Conservation (phyloP, 2,113 vertebrate species). For the Macheiramphus alcinus region DNA sequence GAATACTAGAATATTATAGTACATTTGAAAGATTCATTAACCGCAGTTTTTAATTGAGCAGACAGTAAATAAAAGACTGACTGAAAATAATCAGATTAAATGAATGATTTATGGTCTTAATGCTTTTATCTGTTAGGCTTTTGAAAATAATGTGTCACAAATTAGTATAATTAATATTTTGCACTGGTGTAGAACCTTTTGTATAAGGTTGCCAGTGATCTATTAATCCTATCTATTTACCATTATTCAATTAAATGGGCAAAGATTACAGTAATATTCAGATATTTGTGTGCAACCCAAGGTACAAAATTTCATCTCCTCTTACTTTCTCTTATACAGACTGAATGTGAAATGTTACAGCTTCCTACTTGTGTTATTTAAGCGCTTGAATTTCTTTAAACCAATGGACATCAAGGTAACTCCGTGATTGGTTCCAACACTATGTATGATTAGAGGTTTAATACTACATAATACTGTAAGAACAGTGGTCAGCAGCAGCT, state of each 20-base stretch:
- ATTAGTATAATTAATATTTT: conserved; percentile 10
- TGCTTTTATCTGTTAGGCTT: not conserved
- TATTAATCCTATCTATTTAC: not conserved
- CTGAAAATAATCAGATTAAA: conserved; percentile 8
- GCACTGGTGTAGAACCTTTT: not conserved
- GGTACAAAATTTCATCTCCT: not conserved
- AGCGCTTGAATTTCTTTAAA: not conserved
- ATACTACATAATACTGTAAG: not conserved
- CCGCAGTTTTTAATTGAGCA: not conserved
- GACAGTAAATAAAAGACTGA: not conserved
- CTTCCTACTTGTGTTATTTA: not conserved
- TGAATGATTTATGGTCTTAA: not conserved
- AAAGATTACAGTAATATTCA: not conserved
- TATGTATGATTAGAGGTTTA: not conserved
- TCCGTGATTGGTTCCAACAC: not conserved
- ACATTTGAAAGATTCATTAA: not conserved
- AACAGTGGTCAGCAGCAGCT: not conserved
- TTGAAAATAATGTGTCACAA: not conserved
- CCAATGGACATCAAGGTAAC: not conserved
- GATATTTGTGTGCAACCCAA: not conserved
- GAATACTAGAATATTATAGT: not conserved
- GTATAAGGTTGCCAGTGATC: not conserved
- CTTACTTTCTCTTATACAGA: not conserved
- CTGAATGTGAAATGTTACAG: not conserved
- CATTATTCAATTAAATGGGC: not conserved